A percentile compares a stretch with the other conserved stretches of the same genome.
phyloP scores from a whole-genome alignment of 2,797 vertebrate genomes.

The Champsocephalus esox region DNA sequence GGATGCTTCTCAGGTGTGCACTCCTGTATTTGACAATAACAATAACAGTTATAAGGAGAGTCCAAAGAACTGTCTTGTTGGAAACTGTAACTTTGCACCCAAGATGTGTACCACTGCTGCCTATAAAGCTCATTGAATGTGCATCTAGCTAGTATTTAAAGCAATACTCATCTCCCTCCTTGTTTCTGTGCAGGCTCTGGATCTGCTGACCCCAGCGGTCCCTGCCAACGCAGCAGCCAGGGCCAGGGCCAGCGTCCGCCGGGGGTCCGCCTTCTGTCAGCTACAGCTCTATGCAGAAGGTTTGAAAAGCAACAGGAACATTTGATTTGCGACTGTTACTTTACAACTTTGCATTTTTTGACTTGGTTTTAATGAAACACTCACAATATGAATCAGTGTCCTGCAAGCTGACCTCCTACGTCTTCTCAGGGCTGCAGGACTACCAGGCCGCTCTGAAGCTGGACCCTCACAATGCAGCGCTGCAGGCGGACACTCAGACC shows the following conservation, averaged over 20 bases:
- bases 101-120: too few relatives aligned
- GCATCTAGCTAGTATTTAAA: background rate
- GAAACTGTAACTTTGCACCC: too few relatives aligned
- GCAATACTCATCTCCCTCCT: background rate
- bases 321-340: background rate
- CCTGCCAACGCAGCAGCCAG: constrained; percentile 88
- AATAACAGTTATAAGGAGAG: too few relatives aligned
- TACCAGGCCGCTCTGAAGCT: constrained; percentile 93
- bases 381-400: background rate
- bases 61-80: too few relatives aligned
- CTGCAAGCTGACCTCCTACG: constrained; percentile 19
- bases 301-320: constrained; percentile 47
- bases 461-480: constrained; percentile 82
- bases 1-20: constrained; percentile 91
- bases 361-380: background rate
- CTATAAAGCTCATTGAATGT: background rate
- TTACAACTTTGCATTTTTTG: background rate
- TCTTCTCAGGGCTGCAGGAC: constrained; percentile 90
- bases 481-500: constrained; percentile 88
- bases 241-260: constrained; percentile 88
- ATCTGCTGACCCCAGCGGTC: constrained; percentile 90
- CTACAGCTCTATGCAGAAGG: constrained; percentile 93
- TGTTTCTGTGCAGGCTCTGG: constrained; percentile 86
- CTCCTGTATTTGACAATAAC: background rate
- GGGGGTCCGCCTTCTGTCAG: constrained; percentile 93